These are phyloP conservation scores for Phoxinus dragarum DNA, from an alignment of 2,797 vertebrate species.

Conservation along the genomic window DNA sequence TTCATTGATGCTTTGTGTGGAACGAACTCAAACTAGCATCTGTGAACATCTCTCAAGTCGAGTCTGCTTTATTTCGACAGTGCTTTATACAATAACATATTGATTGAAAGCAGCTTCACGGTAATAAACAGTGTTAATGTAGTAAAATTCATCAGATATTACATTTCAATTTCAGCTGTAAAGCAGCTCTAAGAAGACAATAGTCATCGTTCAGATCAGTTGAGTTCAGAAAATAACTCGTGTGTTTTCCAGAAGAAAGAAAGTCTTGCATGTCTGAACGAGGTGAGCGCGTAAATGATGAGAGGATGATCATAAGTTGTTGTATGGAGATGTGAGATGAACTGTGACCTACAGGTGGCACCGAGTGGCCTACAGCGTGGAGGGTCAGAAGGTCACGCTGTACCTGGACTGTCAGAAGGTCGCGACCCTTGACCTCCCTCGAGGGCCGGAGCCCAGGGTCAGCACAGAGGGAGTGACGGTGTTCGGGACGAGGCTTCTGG, in stretches of 20 bases:
- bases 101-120: too few relatives aligned
- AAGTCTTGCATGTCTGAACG: neutral
- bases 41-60: too few relatives aligned
- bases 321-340: neutral
- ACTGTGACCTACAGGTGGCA: conserved; percentile 86
- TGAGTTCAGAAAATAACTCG: too few relatives aligned
- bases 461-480: conserved; percentile 94
- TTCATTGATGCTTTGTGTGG: too few relatives aligned
- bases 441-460: conserved; percentile 84
- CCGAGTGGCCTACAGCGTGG: conserved; percentile 91
- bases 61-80: too few relatives aligned
- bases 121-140: too few relatives aligned
- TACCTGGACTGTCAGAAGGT: conserved; percentile 91
- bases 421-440: conserved; percentile 83
- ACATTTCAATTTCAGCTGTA: too few relatives aligned
- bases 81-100: too few relatives aligned
- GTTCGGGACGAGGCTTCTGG: conserved; percentile 93
- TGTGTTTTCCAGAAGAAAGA: neutral
- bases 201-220: too few relatives aligned
- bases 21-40: too few relatives aligned
- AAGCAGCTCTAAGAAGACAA: too few relatives aligned
- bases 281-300: neutral
- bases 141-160: too few relatives aligned
- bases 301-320: neutral
- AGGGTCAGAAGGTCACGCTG: conserved; percentile 89